phyloP scores from a whole-genome alignment of 1,140 invertebrate genomes.

The Lerema accius region DNA sequence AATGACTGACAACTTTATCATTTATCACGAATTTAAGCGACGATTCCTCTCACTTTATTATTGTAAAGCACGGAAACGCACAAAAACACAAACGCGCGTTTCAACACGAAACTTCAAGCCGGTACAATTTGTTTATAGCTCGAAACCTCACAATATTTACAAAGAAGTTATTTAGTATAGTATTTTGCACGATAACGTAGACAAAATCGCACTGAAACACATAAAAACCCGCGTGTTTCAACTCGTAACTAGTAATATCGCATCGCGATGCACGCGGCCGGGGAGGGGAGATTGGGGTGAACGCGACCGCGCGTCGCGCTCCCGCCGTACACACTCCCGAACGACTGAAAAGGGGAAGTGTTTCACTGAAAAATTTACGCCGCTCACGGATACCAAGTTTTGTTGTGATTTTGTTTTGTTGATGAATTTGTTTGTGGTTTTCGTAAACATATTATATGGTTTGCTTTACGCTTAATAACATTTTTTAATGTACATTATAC shows the following conservation, averaged over 20 bases:
- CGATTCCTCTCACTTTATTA: not conserved
- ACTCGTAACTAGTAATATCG: slow-evolving; percentile 1
- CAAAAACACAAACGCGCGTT: not conserved
- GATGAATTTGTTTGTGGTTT: not conserved
- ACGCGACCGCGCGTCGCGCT: slow-evolving; percentile 31
- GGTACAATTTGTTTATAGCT: not conserved
- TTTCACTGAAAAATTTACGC: not conserved
- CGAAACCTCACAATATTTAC: not conserved
- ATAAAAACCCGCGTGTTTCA: not conserved
- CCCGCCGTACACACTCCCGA: slow-evolving; percentile 25
- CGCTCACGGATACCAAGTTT: not conserved
- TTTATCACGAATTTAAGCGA: too few species aligned
- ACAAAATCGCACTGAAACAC: not conserved
- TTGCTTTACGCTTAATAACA: too few species aligned
- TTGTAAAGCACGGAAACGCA: not conserved
- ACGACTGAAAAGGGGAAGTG: slow-evolving; percentile 3
- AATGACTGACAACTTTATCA: too few species aligned
- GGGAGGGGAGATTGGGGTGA: slow-evolving; percentile 1
- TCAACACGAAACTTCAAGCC: not conserved
- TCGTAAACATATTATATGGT: not conserved
- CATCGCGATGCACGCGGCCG: not conserved
- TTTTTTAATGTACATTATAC: too few species aligned
- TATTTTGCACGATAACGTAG: not conserved
- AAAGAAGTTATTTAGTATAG: not conserved
- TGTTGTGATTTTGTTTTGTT: not conserved